Base-by-base conservation (phyloP, 2,113 vertebrate genomes). In the Ovis aries region DNA sequence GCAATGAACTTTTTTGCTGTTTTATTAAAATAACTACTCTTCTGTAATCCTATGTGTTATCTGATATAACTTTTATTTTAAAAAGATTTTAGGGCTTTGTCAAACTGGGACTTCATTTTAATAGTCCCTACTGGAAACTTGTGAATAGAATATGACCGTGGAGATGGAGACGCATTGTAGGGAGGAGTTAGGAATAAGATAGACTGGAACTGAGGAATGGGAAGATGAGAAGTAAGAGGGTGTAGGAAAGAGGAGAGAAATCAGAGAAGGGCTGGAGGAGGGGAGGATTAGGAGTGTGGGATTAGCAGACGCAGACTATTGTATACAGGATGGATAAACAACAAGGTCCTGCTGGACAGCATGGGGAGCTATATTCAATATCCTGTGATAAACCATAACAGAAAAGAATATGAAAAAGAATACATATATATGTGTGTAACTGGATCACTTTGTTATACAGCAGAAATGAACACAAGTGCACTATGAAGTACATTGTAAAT, bases 11-110 rank as follows among this genome's bases (percentile, higher is more conserved):
- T 77, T 77, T 25, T 80, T 81, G 64, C 21, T 59, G 6, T 86
- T 95, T 94, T 95, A 55, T 94, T 87, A 55, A 92, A 92, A 94
- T 59, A 71, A 64, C n/a, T 77, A 12, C 9, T 78, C 62, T 71
- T 84, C 33, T 33, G 43, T 86, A 93, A 57, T 48, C 85, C 67
- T 64, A 11, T 78, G 52, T 86, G 53, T 74, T 94, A 40, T 85
- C 60, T 91, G 60, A 88, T 71, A 59, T 0, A 92, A 48, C 31
- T 96, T 97, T 88, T 57, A 90, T 84, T 94, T 84, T 16, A 90
- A 57, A 45, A 71, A 86, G 64, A 40, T 60, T 86, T 19, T n/a
- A 29, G 6, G 52, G 50, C 40, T 80, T 29, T 74, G 33, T 92
- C 91, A 90, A 11, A 13, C 60, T 83, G n/a, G 74, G 80, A 80